Conservation (phyloP, 2,797 vertebrate species). For the Percopsis omiscomaycus region DNA sequence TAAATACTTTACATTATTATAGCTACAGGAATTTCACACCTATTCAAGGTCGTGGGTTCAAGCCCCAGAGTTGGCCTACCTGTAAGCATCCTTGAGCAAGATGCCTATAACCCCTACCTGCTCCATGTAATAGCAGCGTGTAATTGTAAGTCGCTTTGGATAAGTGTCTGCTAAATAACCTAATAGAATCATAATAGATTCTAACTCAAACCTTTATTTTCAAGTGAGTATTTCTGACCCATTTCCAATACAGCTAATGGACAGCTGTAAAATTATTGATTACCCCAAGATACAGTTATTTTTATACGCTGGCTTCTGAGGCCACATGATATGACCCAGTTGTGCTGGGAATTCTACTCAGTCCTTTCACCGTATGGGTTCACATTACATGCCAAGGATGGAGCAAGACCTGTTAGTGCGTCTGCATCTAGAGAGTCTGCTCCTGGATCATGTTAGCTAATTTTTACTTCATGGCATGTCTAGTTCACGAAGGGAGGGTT, state of each 20-base stretch:
- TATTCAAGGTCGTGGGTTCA: too few relatives aligned
- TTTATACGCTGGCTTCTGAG: conserved; percentile 22
- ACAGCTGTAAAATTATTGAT: conserved; percentile 51
- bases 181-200: too few relatives aligned
- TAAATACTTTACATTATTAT: not conserved
- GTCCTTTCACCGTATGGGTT: conserved; percentile 44
- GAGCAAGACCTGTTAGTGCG: conserved; percentile 33
- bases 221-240: not conserved
- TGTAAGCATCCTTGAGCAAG: too few relatives aligned
- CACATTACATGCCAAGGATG: conserved; percentile 44
- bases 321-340: conserved; percentile 56
- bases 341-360: conserved; percentile 35
- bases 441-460: conserved; percentile 40
- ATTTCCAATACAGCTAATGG: conserved; percentile 14
- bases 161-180: too few relatives aligned
- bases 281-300: conserved; percentile 57
- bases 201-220: too few relatives aligned
- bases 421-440: conserved; percentile 22
- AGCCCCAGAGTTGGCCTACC: too few relatives aligned
- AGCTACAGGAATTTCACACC: conserved; percentile 2
- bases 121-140: too few relatives aligned
- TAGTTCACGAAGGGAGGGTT: conserved; percentile 25
- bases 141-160: too few relatives aligned
- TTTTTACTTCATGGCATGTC: conserved; percentile 17
- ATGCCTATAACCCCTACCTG: too few relatives aligned